Conservation (phyloP, 2,113 vertebrate genomes). For the Rhinopomastus cyanomelas region DNA sequence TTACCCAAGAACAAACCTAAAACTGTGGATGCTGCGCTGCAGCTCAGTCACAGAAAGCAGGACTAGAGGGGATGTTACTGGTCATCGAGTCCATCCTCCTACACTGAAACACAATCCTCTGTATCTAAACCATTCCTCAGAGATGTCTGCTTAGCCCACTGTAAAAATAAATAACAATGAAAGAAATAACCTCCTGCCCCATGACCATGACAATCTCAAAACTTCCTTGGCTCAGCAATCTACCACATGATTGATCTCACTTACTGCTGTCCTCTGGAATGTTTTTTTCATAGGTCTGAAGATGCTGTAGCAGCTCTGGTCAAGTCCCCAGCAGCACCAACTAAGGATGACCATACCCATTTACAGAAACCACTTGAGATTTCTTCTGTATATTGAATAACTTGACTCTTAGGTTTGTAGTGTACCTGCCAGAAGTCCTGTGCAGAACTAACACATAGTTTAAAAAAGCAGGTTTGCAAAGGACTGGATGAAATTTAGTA, state of each 20-base stretch:
- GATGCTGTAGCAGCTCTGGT: not conserved
- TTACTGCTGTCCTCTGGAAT: not conserved
- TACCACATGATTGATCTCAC: not conserved
- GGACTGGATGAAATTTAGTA: not conserved
- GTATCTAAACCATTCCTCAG: not conserved
- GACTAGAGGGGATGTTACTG: not conserved
- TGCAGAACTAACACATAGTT: not conserved
- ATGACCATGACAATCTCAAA: accelerated
- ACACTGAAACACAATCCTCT: not conserved
- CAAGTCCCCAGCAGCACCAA: not conserved
- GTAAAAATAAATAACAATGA: not conserved
- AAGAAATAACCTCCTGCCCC: not conserved
- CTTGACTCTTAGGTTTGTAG: not conserved
- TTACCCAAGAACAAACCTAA: not conserved
- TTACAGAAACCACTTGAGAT: not conserved
- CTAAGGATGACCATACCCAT: accelerated
- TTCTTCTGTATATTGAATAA: not conserved
- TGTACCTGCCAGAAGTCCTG: not conserved
- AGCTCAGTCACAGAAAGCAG: not conserved
- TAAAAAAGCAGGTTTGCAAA: not conserved
- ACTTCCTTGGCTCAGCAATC: accelerated
- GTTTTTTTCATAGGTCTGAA: not conserved
- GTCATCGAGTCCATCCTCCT: not conserved
- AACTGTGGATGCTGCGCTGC: not conserved
- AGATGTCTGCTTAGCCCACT: accelerated